Conservation (phyloP, 2,888 invertebrate species). For the Lomographa bimaculata region DNA sequence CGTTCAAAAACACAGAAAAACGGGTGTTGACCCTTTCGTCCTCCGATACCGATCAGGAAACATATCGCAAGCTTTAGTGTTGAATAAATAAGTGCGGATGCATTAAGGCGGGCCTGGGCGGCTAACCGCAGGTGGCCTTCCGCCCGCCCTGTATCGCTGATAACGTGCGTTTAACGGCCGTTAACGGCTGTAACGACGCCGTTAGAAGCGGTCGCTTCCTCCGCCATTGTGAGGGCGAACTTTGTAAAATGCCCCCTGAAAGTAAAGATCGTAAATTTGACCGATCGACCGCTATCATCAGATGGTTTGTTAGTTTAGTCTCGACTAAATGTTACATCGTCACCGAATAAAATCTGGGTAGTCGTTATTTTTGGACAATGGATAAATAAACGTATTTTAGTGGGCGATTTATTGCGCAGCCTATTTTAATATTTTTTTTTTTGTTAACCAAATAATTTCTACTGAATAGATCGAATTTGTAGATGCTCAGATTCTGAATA, state of each 20-base stretch:
- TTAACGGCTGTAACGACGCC: slow-evolving; percentile 76
- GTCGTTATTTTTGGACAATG: slow-evolving; percentile 6
- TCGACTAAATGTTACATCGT: slow-evolving; percentile 26
- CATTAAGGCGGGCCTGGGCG: slow-evolving; percentile 72
- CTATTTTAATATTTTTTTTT: too few relatives aligned
- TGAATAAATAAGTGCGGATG: slow-evolving; percentile 81
- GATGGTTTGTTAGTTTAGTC: slow-evolving; percentile 35
- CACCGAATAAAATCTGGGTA: slow-evolving; percentile 7
- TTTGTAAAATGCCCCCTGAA: slow-evolving; percentile 44
- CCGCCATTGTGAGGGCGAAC: slow-evolving; percentile 62
- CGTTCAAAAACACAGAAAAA: slow-evolving; percentile 23
- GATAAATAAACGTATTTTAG: too few relatives aligned
- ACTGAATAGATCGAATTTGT: too few relatives aligned
- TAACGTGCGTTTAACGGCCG: slow-evolving; percentile 57
- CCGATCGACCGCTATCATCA: slow-evolving; percentile 43
- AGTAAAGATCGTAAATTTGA: slow-evolving; percentile 53
- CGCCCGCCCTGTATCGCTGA: slow-evolving; percentile 73
- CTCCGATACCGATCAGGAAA: slow-evolving; percentile 67
- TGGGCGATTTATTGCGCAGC: too few relatives aligned
- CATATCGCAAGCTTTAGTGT: slow-evolving; percentile 59
- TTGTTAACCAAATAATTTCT: too few relatives aligned
- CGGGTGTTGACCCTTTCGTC: slow-evolving; percentile 35
- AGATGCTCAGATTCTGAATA: too few relatives aligned
- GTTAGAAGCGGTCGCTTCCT: slow-evolving; percentile 77
- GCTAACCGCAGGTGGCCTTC: slow-evolving; percentile 74